Percentiles rank a stretch among this genome's conserved stretches.
phyloP scores from a whole-genome alignment of 2,113 vertebrate species.

The Macrotus californicus region DNA sequence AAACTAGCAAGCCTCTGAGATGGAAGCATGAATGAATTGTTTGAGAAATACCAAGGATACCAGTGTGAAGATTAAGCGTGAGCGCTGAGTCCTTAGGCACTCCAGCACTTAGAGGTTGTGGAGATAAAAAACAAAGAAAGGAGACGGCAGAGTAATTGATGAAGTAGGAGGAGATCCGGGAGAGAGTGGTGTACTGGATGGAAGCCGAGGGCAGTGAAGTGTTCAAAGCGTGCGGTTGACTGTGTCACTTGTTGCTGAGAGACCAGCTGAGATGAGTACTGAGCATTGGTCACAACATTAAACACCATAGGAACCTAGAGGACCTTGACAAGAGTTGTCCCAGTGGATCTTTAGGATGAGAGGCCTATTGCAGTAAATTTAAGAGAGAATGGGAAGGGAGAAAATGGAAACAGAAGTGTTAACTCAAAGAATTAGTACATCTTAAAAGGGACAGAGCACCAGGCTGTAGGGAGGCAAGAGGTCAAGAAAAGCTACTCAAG shows the following conservation, averaged over 20 bases:
- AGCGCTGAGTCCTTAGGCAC: background rate
- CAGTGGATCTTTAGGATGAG: background rate
- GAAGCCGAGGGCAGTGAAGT: conserved; percentile 6
- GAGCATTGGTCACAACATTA: conserved; percentile 13
- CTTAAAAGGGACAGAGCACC: background rate
- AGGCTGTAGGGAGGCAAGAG: background rate
- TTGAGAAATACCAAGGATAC: background rate
- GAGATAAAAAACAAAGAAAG: background rate
- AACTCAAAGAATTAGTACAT: background rate
- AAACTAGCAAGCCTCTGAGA: background rate
- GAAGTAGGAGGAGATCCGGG: background rate
- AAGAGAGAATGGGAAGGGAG: background rate
- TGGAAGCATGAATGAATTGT: background rate
- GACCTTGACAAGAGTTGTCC: background rate
- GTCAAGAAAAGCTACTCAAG: background rate
- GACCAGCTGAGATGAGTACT: background rate
- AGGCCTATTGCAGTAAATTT: background rate
- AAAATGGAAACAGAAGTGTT: conserved; percentile 15
- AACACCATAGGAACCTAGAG: background rate
- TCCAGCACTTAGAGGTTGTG: background rate
- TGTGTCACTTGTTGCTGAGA: conserved; percentile 20
- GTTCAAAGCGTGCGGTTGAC: background rate
- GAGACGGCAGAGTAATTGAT: conserved; percentile 1
- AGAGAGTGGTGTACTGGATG: background rate
- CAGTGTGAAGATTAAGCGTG: background rate